Percentiles rank a stretch among this genome's conserved stretches.
Evolutionary conservation across 2,888 invertebrate species (phyloP).

Genomic region (Actias luna): DNA sequence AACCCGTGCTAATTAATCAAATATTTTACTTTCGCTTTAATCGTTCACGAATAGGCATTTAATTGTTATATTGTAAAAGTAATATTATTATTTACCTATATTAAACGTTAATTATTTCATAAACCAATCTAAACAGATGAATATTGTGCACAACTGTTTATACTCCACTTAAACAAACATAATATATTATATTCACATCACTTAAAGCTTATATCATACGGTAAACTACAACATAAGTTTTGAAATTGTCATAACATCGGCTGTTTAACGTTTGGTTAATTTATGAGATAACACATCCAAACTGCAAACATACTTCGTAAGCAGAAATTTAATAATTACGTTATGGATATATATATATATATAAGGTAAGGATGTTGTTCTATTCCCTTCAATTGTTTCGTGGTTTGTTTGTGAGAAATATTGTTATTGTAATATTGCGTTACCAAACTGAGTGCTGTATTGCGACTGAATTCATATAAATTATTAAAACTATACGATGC

Average conservation of each 20-base stretch:
- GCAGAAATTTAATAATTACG: neutral
- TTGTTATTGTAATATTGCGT: too few species aligned
- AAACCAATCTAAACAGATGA: too few species aligned
- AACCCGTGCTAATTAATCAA: slow-evolving; percentile 17
- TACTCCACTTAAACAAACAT: neutral
- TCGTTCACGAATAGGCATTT: neutral
- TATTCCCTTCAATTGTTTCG: too few species aligned
- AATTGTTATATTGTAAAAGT: neutral
- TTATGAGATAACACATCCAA: neutral
- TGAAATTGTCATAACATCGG: neutral
- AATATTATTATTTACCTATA: too few species aligned
- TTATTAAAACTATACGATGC: too few species aligned
- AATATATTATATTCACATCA: neutral
- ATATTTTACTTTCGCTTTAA: neutral
- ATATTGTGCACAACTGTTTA: too few species aligned
- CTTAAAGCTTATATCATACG: neutral
- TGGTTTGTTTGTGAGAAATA: too few species aligned
- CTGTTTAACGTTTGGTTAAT: neutral
- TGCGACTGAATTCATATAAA: too few species aligned
- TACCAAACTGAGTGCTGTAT: too few species aligned
- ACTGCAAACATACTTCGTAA: neutral
- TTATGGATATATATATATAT: too few species aligned
- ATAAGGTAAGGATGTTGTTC: too few species aligned
- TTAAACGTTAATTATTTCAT: too few species aligned
- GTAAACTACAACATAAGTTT: neutral